These are phyloP conservation scores for Sciurus carolinensis DNA, from an alignment of 2,797 vertebrate genomes.

Conservation along the genomic window DNA sequence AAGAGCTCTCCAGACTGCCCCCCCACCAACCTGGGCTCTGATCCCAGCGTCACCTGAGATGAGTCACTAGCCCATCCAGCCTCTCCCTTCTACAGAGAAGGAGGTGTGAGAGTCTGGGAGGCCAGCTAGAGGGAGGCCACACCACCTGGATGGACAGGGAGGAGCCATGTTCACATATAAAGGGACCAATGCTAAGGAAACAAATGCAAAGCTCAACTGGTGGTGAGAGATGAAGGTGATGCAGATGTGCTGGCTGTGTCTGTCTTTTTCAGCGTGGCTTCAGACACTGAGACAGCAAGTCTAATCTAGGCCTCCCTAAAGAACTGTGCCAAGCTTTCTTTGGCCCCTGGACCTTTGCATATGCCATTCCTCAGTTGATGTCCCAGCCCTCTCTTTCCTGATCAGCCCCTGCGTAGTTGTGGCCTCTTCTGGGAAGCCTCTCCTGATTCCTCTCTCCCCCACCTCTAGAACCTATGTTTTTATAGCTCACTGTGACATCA, in stretches of 20 bases:
- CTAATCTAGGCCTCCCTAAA: not conserved
- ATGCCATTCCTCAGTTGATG: not conserved
- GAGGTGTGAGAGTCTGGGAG: not conserved
- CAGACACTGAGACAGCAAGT: conserved; percentile 3
- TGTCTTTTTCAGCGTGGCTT: not conserved
- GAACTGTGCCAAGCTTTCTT: not conserved
- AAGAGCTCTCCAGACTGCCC: not conserved
- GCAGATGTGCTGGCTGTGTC: rapidly evolving
- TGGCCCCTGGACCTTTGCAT: not conserved
- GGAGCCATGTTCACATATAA: not conserved
- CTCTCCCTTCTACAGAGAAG: not conserved
- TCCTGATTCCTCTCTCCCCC: not conserved
- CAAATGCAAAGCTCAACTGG: not conserved
- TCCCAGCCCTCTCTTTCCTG: not conserved
- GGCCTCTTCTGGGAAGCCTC: not conserved
- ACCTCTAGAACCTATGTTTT: not conserved
- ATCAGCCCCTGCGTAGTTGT: not conserved
- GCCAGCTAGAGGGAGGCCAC: not conserved
- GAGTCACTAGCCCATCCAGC: not conserved
- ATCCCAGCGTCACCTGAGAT: not conserved
- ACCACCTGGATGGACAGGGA: not conserved
- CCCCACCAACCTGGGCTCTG: not conserved
- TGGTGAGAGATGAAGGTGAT: not conserved
- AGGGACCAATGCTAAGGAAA: not conserved
- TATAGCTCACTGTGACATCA: not conserved